Evolutionary conservation across 2,113 vertebrate species (phyloP), one percentile per base, ranked within the genome.

Genomic region (Propithecus coquereli): DNA sequence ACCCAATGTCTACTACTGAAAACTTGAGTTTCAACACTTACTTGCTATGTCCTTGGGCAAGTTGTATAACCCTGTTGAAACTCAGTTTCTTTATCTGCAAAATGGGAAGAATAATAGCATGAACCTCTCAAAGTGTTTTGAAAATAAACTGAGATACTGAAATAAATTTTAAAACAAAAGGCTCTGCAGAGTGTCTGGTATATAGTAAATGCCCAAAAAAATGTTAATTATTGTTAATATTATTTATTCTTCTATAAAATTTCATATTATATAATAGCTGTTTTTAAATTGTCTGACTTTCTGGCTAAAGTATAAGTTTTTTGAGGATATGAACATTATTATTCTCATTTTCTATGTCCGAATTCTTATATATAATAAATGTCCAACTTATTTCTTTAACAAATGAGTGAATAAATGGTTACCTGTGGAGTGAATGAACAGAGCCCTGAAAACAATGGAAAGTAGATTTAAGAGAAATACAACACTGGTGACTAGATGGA

Each of bases 101-200:
- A 47, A 70, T 43, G 32, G 52, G 9, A 57, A 45, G 13, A 10
- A 71, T 70, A 70, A 82, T 50, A 52, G 16, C 45, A 65, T 45
- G 23, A 82, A 54, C 27, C 37, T 54, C 71, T 45, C 13, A 61
- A 3, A 20, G 10, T 52, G 4, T 34, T 81, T 54, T 40, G n/a
- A 83, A 91, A 70, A 11, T 50, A 13, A 94, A 89, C 3, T 8
- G 20, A 74, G 37, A 90, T 87, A 50, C 20, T 82, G 30, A 85
- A 91, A 91, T 70, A 84, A 93, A 40, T 61, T 70, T 77, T 17
- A 89, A 81, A 86, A 57, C 34, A 84, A 91, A 92, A 77, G 17
- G 0, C 30, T 88, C 22, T 68, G 3, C 70, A 91, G 13, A 91
- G 11, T 74, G 57, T 25, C 54, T 87, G 68, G 14, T 32, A 30